These are phyloP conservation scores for Melangyna quadrimaculata DNA, from an alignment of 2,888 invertebrate species.

Conservation along the genomic window DNA sequence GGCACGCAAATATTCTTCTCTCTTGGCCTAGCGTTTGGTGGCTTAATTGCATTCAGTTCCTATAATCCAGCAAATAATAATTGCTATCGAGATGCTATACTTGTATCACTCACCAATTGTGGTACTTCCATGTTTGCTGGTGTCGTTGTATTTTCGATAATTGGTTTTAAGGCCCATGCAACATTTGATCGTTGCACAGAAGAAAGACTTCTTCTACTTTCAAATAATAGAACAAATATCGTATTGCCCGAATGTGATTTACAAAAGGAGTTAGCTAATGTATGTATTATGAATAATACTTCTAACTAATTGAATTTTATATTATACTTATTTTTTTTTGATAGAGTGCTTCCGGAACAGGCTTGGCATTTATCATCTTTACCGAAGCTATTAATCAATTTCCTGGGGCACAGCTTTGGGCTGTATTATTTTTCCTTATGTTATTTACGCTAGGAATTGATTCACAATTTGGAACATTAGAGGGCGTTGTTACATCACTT, in stretches of 20 bases:
- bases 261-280: conserved; percentile 93
- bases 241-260: conserved; percentile 89
- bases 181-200: conserved; percentile 80
- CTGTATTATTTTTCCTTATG: conserved; percentile 97
- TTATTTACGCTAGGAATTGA: conserved; percentile 97
- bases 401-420: conserved; percentile 97
- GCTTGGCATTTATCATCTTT: conserved; percentile 97
- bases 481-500: conserved; percentile 97
- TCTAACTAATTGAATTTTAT: not conserved
- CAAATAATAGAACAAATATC: conserved; percentile 84
- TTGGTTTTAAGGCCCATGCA: conserved; percentile 90
- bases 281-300: conserved; percentile 82
- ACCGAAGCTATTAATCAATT: conserved; percentile 99
- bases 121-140: conserved; percentile 98
- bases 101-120: conserved; percentile 96
- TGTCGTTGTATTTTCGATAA: conserved; percentile 96
- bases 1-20: conserved; percentile 99
- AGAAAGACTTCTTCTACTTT: conserved; percentile 82
- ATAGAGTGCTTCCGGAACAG: conserved; percentile 97
- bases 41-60: conserved; percentile 94
- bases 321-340: conserved; percentile 68
- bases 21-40: conserved; percentile 96
- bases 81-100: conserved; percentile 95
- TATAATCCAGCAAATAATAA: conserved; percentile 99
- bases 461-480: conserved; percentile 97